Base-by-base conservation (phyloP, 2,797 vertebrate genomes). In the Protonibea diacanthus region DNA sequence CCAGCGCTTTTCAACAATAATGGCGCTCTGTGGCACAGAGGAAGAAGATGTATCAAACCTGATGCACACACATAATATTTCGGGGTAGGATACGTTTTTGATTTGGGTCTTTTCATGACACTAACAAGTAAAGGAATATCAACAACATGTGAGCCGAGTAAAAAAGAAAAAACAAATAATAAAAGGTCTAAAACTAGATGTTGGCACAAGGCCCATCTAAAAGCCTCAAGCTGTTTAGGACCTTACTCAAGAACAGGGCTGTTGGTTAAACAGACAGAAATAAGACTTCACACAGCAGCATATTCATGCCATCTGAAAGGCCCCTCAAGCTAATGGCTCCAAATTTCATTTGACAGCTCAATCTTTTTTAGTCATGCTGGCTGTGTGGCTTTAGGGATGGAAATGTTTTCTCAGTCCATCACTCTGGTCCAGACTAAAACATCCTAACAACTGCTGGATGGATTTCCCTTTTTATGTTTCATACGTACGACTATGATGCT, bases 341-440 rank as follows among this genome's bases (percentile, higher is more conserved):
- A 57, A 75, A 83, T 60, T 52, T 21, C n/a, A 49, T 72, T 44
- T 78, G 81, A 78, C 80, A 74, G 71, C 62, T 59, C 21, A 10
- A 11, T 66, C 48, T 57, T 77, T 38, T 64, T 55, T 56, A 20
- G 74, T 71, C 55, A 17, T 1, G 27, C 49, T 29, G 38, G 38
- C 48, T 52, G 38, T 63, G 62, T 27, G 58, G 42, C 60, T 68
- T 40, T 38, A n/a, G 25, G 33, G 49, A 47, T 15, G 21, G 15
- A 44, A 38, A 25, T 21, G 25, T n/a, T 65, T 53, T 29, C 56
- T 38, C 58, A 42, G 40, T 60, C 47, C 18, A 42, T 81, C 55
- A 52, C 44, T 64, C 33, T 44, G 59, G 27, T 49, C 33, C 21
- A 61, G 55, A 56, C n/a, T 49, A 52, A 63, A 63, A 48, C 58